Conservation (phyloP, 2,797 vertebrate species). For the Molossus alvarezi region DNA sequence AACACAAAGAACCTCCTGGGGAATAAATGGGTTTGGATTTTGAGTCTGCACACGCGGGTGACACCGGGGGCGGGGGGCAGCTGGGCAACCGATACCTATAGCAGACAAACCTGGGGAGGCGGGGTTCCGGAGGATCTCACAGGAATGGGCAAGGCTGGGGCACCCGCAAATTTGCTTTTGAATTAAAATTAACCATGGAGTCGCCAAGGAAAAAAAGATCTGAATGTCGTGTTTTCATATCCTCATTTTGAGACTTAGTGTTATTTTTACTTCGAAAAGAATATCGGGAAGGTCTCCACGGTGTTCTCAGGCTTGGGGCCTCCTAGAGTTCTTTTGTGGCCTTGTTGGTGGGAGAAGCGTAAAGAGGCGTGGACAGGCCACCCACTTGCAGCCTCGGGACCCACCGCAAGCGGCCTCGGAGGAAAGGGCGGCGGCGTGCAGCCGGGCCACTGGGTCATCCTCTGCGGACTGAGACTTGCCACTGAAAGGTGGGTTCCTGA, state of each 20-base stretch:
- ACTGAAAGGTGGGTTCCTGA: not conserved
- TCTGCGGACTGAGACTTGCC: not conserved
- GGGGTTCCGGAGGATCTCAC: not conserved
- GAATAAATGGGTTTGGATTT: not conserved
- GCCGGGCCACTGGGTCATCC: accelerated
- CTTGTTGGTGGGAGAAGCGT: not conserved
- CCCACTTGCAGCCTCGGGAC: accelerated
- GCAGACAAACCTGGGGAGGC: not conserved
- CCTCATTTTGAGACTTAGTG: not conserved
- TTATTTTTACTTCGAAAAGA: not conserved
- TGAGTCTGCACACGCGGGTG: accelerated
- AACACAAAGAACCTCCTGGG: slow-evolving; percentile 2
- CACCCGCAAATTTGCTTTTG: not conserved
- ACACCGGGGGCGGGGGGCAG: too few species aligned
- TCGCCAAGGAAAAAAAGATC: not conserved
- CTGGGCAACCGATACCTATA: too few species aligned
- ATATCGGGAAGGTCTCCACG: not conserved
- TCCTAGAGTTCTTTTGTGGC: not conserved
- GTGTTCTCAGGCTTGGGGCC: not conserved
- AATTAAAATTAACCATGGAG: not conserved
- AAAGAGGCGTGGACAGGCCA: too few species aligned
- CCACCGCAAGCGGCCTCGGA: accelerated
- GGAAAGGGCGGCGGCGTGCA: accelerated
- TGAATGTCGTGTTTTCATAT: not conserved
- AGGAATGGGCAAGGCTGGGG: too few species aligned